Evolutionary conservation across 2,888 invertebrate genomes (phyloP).

Genomic region (Barypeithes pellucidus): DNA sequence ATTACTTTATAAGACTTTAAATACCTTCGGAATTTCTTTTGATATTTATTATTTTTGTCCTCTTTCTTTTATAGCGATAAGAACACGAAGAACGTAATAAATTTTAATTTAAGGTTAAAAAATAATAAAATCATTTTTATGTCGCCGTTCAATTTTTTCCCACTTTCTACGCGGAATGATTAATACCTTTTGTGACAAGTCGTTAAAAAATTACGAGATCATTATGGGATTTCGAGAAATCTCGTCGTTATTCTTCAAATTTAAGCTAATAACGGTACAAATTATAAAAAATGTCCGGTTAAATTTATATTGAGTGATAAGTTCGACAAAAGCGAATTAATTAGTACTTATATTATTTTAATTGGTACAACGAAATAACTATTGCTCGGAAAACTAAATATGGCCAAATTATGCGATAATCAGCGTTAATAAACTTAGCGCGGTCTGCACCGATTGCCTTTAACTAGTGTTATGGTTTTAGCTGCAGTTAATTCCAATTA

Average conservation of each 20-base stretch:
- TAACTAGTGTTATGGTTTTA: too few relatives aligned
- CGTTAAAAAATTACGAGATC: slow-evolving; percentile 41
- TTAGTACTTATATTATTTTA: not conserved
- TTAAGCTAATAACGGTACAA: slow-evolving; percentile 38
- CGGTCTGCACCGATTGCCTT: too few relatives aligned
- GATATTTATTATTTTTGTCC: not conserved
- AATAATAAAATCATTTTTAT: not conserved
- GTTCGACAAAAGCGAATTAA: not conserved
- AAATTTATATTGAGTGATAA: slow-evolving; percentile 36
- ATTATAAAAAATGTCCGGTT: slow-evolving; percentile 41
- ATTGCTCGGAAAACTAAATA: too few relatives aligned
- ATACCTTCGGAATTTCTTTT: not conserved
- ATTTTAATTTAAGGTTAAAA: not conserved
- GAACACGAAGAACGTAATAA: not conserved
- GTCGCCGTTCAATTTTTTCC: not conserved
- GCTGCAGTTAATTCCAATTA: too few relatives aligned
- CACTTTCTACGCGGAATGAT: slow-evolving; percentile 8
- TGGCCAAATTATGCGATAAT: too few relatives aligned
- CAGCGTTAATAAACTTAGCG: too few relatives aligned
- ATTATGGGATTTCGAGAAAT: slow-evolving; percentile 40
- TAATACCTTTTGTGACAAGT: slow-evolving; percentile 22
- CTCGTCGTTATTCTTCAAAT: slow-evolving; percentile 31
- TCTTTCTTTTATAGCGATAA: not conserved
- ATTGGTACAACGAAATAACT: not conserved
- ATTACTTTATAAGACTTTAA: too few relatives aligned